A percentile compares a stretch with the other conserved stretches of the same genome.
These are phyloP conservation scores for Slavum lentiscoides DNA, from an alignment of 2,888 invertebrate genomes.

Conservation along the genomic window DNA sequence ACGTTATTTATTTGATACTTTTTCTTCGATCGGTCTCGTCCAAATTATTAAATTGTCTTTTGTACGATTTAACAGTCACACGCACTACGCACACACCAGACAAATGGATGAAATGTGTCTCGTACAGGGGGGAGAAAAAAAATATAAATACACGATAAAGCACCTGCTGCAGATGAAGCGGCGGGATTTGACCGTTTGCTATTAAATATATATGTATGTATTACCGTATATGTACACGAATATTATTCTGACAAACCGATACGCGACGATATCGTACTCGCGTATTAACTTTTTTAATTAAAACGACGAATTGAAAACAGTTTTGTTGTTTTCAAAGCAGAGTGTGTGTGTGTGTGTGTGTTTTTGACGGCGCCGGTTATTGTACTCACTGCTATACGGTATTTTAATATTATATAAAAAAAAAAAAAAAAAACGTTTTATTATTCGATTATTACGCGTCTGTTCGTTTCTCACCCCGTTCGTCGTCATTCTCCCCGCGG, in stretches of 20 bases:
- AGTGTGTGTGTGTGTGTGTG: too few relatives aligned
- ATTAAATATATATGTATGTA: not conserved
- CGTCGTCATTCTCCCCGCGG: not conserved
- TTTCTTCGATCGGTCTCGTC: not conserved
- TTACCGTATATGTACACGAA: too few relatives aligned
- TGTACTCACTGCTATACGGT: too few relatives aligned
- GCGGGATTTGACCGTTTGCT: constrained; percentile 11
- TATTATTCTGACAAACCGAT: not conserved
- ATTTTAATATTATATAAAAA: not conserved
- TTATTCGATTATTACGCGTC: constrained; percentile 10
- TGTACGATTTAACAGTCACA: constrained; percentile 22
- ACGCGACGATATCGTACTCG: not conserved
- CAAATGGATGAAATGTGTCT: not conserved
- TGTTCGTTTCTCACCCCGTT: not conserved
- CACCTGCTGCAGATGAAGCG: constrained; percentile 14
- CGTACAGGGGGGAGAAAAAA: not conserved
- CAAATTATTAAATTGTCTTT: constrained; percentile 28
- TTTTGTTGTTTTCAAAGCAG: too few relatives aligned
- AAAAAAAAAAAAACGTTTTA: too few relatives aligned
- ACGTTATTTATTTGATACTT: constrained; percentile 47
- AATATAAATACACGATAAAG: not conserved
- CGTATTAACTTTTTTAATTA: constrained; percentile 11
- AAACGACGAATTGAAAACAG: not conserved
- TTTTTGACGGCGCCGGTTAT: too few relatives aligned
- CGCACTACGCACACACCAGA: not conserved